Evolutionary conservation across 1,140 invertebrate species (phyloP), one percentile per base, ranked within the genome.

Genomic region (Acyrthosiphon pisum): DNA sequence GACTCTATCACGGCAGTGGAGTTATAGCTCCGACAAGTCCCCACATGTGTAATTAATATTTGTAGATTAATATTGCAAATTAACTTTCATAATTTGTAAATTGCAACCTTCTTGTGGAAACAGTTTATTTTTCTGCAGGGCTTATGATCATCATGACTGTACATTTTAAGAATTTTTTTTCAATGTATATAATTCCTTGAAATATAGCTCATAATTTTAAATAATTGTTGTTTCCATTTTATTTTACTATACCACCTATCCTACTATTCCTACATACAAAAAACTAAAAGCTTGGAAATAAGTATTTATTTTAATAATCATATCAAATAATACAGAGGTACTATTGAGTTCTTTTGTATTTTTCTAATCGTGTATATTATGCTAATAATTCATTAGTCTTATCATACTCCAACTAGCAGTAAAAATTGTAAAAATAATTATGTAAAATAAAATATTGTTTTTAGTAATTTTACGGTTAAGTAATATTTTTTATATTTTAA

Each of bases 241-340:
- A 11, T 76, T 76, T 76, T 76, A 76, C 18, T 3, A 41, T 76
- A 76, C 18, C 3, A 41, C 41, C 41, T 41, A 41, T n/a, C 41
- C 37, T 41, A 41, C 1, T 60, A 30, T n/a, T n/a, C 26, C 3
- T 76, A 35, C n/a, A 20, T 18, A 76, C 14, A 68, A 76, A 76
- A 14, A n/a, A n/a, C 14, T 76, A 76, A n/a, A 68, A 76, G 30
- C 30, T 30, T 60, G 14, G n/a, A n/a, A 6, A 76, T 30, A 14
- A 76, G 60, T 76, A 76, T n/a, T 76, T 14, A 76, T 76, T 76
- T 35, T n/a, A 76, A 76, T 76, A 76, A 76, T 76, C n/a, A 76
- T n/a, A 76, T 76, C 3, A 76, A 76, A 76, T n/a, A 76, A 76
- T n/a, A n/a, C 4, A 14, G 4, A 76, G 14, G 30, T 76, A 76